A percentile compares a stretch with the other conserved stretches of the same genome.
These are phyloP conservation scores for Nothobranchius kuhntae DNA, from an alignment of 2,113 vertebrate species.

Conservation along the genomic window DNA sequence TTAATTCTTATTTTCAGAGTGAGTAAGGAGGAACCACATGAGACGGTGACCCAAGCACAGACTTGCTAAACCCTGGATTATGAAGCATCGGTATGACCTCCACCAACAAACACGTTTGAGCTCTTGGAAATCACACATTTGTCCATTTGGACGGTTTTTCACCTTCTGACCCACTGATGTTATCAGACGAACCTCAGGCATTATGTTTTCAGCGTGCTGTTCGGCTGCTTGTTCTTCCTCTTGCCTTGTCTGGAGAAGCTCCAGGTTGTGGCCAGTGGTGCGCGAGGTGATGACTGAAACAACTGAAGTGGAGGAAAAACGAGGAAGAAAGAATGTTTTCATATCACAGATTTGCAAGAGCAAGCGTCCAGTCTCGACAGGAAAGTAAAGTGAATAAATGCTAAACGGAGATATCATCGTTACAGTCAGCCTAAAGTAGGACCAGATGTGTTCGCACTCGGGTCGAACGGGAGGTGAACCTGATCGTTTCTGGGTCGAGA, in stretches of 20 bases:
- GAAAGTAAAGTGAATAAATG: conserved; percentile 46
- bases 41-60: conserved; percentile 35
- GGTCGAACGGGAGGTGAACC: conserved; percentile 51
- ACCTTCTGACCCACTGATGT: conserved; percentile 39
- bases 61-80: conserved; percentile 29
- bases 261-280: conserved; percentile 44
- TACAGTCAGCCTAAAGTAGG: conserved; percentile 47
- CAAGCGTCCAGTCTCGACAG: conserved; percentile 20
- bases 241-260: conserved; percentile 56
- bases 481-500: conserved; percentile 49
- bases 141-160: conserved; percentile 1
- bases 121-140: conserved; percentile 24
- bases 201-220: conserved; percentile 21
- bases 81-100: conserved; percentile 7
- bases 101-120: conserved; percentile 3
- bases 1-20: conserved; percentile 50
- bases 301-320: conserved; percentile 40
- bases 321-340: conserved; percentile 39
- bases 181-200: conserved; percentile 30
- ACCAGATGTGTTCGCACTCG: conserved; percentile 64
- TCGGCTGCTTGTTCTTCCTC: conserved; percentile 21
- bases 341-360: conserved; percentile 50
- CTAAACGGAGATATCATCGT: conserved; percentile 46
- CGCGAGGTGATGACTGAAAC: conserved; percentile 41
- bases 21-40: conserved; percentile 9